phyloP scores from a whole-genome alignment of 2,888 invertebrate species.

The Camptogramma bilineatum region DNA sequence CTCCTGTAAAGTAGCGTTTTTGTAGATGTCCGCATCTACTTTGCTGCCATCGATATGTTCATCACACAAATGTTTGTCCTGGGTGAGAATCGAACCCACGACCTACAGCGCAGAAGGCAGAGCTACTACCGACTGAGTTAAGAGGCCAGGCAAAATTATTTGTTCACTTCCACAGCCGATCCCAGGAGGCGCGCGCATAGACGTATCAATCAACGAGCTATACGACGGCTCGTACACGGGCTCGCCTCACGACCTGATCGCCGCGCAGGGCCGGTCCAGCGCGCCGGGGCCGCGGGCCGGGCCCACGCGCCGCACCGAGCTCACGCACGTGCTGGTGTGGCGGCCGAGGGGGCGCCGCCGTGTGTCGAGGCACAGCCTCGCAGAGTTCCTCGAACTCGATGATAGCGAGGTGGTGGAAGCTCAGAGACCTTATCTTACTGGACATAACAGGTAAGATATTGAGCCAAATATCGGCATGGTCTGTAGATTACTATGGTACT shows the following conservation, averaged over 20 bases:
- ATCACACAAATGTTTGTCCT: too few relatives aligned
- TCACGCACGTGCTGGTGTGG: slow-evolving; percentile 92
- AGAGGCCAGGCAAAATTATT: too few relatives aligned
- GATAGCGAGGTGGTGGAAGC: slow-evolving; percentile 92
- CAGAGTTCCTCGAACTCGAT: slow-evolving; percentile 95
- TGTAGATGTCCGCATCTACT: too few relatives aligned
- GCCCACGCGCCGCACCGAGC: slow-evolving; percentile 90
- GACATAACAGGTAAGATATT: slow-evolving; percentile 91
- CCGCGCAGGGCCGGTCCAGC: slow-evolving; percentile 91
- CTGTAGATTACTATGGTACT: too few relatives aligned
- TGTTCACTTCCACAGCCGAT: slow-evolving; percentile 88
- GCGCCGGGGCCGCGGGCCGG: slow-evolving; percentile 89
- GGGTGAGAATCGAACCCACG: too few relatives aligned
- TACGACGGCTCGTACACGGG: slow-evolving; percentile 98
- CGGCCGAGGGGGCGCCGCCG: slow-evolving; percentile 86
- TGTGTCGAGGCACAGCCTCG: slow-evolving; percentile 88
- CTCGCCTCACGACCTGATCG: slow-evolving; percentile 94
- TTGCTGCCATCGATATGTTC: too few relatives aligned
- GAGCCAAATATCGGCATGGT: too few relatives aligned
- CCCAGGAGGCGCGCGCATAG: slow-evolving; percentile 93
- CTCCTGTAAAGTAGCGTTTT: too few relatives aligned
- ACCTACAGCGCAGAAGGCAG: too few relatives aligned
- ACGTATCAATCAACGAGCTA: slow-evolving; percentile 97
- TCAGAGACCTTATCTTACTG: slow-evolving; percentile 95
- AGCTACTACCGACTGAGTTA: too few relatives aligned